These are phyloP conservation scores for Polyploca ridens DNA, from an alignment of 2,888 invertebrate genomes.

Conservation along the genomic window DNA sequence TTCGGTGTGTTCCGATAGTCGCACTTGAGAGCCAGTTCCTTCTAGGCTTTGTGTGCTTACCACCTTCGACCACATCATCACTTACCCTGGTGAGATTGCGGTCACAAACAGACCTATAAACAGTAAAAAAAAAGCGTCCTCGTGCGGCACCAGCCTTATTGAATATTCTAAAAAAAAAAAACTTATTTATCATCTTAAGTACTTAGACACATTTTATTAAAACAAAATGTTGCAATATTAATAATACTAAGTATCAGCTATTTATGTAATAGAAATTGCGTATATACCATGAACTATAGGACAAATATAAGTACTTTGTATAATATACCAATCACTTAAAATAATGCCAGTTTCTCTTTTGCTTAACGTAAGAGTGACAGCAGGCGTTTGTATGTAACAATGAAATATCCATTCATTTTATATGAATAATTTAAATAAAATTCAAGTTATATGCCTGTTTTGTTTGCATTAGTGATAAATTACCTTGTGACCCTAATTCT, in stretches of 20 bases:
- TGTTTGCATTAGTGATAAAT: background rate
- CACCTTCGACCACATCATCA: too few species aligned
- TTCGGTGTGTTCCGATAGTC: too few species aligned
- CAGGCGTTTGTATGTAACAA: conserved; percentile 16
- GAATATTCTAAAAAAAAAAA: too few species aligned
- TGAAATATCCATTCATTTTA: conserved; percentile 2
- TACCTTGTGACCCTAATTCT: background rate
- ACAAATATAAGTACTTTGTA: conserved; percentile 20
- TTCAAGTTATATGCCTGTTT: background rate
- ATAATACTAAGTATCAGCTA: background rate
- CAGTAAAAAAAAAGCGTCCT: too few species aligned
- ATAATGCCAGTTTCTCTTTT: conserved; percentile 17
- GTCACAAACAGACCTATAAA: too few species aligned
- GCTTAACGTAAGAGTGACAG: conserved; percentile 16
- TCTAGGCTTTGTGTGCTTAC: too few species aligned
- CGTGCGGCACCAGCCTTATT: too few species aligned
- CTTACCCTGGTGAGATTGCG: too few species aligned
- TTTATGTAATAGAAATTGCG: conserved; percentile 9
- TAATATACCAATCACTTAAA: conserved; percentile 30
- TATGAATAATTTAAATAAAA: background rate
- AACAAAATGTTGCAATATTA: background rate
- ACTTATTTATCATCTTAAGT: background rate
- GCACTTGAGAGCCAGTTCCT: too few species aligned
- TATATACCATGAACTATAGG: conserved; percentile 12
- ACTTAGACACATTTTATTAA: background rate